A percentile compares a stretch with the other conserved stretches of the same genome.
Conservation (phyloP, 1,140 invertebrate genomes). For the Drosophila simulans region DNA sequence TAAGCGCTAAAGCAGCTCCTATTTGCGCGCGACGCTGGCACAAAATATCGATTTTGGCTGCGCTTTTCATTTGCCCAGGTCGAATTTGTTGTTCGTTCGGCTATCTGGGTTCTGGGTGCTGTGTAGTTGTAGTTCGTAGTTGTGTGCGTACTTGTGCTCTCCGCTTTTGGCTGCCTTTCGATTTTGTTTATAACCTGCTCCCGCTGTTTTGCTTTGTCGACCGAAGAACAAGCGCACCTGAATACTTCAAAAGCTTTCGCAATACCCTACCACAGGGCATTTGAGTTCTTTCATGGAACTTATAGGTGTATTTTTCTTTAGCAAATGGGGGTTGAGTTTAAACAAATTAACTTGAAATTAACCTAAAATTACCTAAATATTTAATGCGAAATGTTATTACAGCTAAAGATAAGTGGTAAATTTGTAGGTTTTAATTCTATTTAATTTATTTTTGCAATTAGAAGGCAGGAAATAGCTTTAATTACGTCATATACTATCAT, state of each 20-base stretch:
- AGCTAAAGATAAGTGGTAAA: too few species aligned
- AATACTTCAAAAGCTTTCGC: slow-evolving; percentile 54
- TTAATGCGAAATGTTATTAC: too few species aligned
- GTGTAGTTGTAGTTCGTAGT: background rate
- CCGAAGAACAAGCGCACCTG: slow-evolving; percentile 31
- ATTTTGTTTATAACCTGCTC: slow-evolving; percentile 82
- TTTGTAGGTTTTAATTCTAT: too few species aligned
- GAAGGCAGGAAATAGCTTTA: background rate
- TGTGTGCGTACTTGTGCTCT: slow-evolving; percentile 30
- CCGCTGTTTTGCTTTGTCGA: slow-evolving; percentile 57
- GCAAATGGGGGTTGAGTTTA: too few species aligned
- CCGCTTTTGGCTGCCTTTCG: slow-evolving; percentile 67
- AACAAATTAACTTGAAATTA: too few species aligned
- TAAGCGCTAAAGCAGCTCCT: slow-evolving; percentile 1
- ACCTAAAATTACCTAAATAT: too few species aligned
- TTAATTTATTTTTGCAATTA: too few species aligned
- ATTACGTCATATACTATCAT: background rate
- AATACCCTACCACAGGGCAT: slow-evolving; percentile 41
- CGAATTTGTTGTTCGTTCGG: slow-evolving; percentile 52
- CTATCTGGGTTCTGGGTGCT: slow-evolving; percentile 33
- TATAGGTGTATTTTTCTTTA: too few species aligned
- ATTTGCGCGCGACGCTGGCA: slow-evolving; percentile 48
- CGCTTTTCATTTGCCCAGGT: slow-evolving; percentile 61
- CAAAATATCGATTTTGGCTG: slow-evolving; percentile 76
- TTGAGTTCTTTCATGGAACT: background rate